Percentiles rank a stretch among this genome's conserved stretches.
phyloP scores from a whole-genome alignment of 2,113 vertebrate genomes.

The Otus sunia region DNA sequence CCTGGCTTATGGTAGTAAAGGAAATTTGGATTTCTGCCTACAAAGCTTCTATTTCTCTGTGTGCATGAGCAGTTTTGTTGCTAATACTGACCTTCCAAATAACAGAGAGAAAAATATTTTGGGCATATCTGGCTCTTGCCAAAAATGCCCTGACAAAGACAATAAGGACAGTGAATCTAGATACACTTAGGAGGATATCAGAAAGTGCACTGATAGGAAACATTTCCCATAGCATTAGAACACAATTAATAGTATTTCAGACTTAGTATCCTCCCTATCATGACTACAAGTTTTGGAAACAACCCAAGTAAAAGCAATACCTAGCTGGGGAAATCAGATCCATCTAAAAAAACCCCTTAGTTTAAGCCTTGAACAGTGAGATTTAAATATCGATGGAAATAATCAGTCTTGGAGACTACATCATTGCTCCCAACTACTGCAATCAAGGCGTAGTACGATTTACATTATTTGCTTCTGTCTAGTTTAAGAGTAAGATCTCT shows the following conservation, averaged over 20 bases:
- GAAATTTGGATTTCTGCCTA: background rate
- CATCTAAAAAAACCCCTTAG: background rate
- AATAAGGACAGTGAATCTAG: background rate
- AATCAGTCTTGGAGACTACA: background rate
- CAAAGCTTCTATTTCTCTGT: background rate
- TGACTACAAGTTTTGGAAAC: background rate
- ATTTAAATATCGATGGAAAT: background rate
- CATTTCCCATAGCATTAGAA: background rate
- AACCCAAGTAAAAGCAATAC: background rate
- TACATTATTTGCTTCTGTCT: background rate
- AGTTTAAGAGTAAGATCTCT: background rate
- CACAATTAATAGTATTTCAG: background rate
- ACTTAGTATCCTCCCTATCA: background rate
- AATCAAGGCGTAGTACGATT: background rate
- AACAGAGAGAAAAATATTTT: background rate
- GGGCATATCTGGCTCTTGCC: background rate
- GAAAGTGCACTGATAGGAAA: background rate
- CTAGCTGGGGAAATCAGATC: background rate
- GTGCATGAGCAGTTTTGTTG: background rate
- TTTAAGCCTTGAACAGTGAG: background rate
- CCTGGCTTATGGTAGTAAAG: background rate
- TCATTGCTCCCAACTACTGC: background rate
- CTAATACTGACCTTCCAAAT: background rate
- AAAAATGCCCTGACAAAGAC: background rate
- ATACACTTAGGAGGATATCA: background rate